Conservation (phyloP, 2,888 invertebrate species). For the Omphaloscelis lunosa region DNA sequence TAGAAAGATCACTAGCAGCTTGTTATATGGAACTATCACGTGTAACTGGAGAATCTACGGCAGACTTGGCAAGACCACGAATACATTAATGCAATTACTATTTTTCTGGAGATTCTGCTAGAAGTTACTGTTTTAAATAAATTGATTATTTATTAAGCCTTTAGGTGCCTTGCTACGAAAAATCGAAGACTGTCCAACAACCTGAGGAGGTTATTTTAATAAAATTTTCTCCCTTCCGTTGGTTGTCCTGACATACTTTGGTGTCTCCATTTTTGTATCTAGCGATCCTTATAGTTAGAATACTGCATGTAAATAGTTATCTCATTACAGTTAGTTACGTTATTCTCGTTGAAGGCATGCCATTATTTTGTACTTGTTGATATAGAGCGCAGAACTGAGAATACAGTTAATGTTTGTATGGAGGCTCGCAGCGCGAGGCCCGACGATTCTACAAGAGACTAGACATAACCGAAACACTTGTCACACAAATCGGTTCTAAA, state of each 20-base stretch:
- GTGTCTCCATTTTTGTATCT: conserved; percentile 22
- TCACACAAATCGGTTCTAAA: conserved; percentile 82
- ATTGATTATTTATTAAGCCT: conserved; percentile 43
- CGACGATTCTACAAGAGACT: conserved; percentile 77
- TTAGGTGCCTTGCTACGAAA: conserved; percentile 35
- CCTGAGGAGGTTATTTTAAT: not conserved
- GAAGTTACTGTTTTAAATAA: conserved; percentile 31
- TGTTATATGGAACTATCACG: conserved; percentile 56
- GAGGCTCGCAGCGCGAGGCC: conserved; percentile 78
- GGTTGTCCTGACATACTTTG: not conserved
- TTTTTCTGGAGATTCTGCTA: conserved; percentile 53
- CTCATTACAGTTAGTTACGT: conserved; percentile 74
- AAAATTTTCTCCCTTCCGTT: not conserved
- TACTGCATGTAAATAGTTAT: conserved; percentile 63
- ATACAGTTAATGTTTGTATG: conserved; percentile 78
- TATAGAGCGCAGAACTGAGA: conserved; percentile 81
- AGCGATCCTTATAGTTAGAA: conserved; percentile 52
- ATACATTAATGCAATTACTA: conserved; percentile 52
- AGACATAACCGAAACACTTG: conserved; percentile 87
- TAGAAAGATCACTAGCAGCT: conserved; percentile 68
- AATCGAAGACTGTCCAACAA: conserved; percentile 4
- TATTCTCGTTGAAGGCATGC: conserved; percentile 83
- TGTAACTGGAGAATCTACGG: conserved; percentile 55
- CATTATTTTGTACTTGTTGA: conserved; percentile 88
- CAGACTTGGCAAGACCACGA: conserved; percentile 75